phyloP scores from a whole-genome alignment of 2,888 invertebrate genomes.

The Ectemnius continuus region DNA sequence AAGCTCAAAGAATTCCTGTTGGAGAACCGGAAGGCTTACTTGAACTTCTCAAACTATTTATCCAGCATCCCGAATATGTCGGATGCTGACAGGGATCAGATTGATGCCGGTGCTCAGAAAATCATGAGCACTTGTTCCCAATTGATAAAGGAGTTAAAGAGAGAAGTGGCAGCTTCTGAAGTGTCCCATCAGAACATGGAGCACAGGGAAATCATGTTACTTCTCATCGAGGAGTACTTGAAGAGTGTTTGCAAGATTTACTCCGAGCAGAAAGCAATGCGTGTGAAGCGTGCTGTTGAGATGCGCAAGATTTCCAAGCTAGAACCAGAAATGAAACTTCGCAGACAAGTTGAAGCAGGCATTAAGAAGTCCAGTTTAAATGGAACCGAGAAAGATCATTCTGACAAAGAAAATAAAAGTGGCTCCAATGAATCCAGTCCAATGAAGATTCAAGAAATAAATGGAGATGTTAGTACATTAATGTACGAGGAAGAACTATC shows the following conservation, averaged over 20 bases:
- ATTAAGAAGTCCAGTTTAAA: conserved; percentile 31
- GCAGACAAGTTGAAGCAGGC: conserved; percentile 67
- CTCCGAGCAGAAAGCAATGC: conserved; percentile 91
- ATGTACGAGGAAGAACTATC: conserved; percentile 84
- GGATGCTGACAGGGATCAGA: conserved; percentile 91
- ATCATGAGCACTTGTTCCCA: conserved; percentile 90
- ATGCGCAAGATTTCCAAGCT: conserved; percentile 88
- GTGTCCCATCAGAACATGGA: conserved; percentile 85
- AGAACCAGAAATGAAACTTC: conserved; percentile 75
- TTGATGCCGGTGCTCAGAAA: conserved; percentile 91
- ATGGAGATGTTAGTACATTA: conserved; percentile 66
- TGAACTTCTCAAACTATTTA: conserved; percentile 88
- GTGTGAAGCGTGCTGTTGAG: conserved; percentile 92
- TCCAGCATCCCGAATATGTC: conserved; percentile 86
- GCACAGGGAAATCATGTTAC: conserved; percentile 87
- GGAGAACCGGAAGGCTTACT: conserved; percentile 91
- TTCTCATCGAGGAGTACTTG: conserved; percentile 88
- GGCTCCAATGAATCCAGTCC: conserved; percentile 63
- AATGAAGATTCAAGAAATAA: conserved; percentile 73
- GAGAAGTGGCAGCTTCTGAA: conserved; percentile 79
- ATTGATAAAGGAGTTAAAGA: conserved; percentile 86
- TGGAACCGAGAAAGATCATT: conserved; percentile 70
- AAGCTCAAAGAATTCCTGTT: conserved; percentile 88
- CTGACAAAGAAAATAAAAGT: conserved; percentile 38
- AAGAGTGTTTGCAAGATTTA: conserved; percentile 93